A percentile compares a stretch with the other conserved stretches of the same genome.
These are phyloP conservation scores for Rhinoptilus africanus DNA, from an alignment of 2,113 vertebrate species.

Conservation along the genomic window DNA sequence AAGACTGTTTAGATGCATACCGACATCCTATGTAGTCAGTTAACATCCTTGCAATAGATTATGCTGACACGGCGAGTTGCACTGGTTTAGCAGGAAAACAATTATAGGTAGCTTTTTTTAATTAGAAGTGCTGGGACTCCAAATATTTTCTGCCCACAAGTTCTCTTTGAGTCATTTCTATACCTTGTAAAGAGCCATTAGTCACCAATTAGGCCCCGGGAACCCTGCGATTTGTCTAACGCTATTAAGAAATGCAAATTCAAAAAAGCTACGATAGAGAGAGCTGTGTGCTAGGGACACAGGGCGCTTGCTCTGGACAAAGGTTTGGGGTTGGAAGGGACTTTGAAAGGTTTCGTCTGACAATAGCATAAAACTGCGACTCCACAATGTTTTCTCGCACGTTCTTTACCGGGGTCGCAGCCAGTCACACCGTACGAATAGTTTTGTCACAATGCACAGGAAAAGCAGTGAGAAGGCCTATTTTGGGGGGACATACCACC, in stretches of 20 bases:
- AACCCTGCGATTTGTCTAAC: not conserved
- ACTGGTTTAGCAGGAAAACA: not conserved
- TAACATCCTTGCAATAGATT: not conserved
- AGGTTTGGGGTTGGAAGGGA: not conserved
- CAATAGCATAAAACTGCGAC: not conserved
- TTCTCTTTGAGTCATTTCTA: not conserved
- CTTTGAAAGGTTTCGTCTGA: not conserved
- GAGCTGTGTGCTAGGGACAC: not conserved
- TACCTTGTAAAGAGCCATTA: not conserved
- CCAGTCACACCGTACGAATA: not conserved
- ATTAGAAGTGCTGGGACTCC: not conserved
- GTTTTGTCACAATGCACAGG: not conserved
- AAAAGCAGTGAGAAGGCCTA: not conserved
- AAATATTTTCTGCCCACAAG: not conserved
- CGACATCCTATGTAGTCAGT: not conserved
- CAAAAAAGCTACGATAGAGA: not conserved
- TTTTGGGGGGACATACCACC: not conserved
- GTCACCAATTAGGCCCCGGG: not conserved
- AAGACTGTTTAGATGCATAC: not conserved
- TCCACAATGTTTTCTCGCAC: not conserved
- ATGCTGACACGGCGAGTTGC: not conserved
- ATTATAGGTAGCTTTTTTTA: not conserved
- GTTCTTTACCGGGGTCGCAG: fast-evolving
- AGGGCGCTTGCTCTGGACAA: not conserved
- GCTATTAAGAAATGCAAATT: not conserved